phyloP scores from a whole-genome alignment of 2,797 vertebrate genomes.

The Sebastes trivittatus region DNA sequence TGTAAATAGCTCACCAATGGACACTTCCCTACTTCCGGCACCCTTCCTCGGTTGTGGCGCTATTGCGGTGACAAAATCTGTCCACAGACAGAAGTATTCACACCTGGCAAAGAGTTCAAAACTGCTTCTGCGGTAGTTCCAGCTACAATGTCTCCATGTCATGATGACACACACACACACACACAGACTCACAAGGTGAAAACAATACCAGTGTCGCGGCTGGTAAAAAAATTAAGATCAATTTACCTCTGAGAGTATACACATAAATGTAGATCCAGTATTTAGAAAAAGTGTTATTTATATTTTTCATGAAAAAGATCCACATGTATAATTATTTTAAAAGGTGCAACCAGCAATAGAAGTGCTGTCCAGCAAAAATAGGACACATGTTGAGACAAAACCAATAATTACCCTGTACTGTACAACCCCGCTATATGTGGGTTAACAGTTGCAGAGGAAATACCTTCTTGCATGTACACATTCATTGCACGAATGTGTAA shows the following conservation, averaged over 20 bases:
- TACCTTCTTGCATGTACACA: neutral
- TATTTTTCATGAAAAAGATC: neutral
- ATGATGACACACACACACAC: no score
- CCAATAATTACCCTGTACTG: conserved; percentile 15
- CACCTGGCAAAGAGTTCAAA: no score
- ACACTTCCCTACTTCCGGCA: neutral
- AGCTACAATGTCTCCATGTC: no score
- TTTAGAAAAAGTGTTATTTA: neutral
- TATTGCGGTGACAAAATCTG: neutral
- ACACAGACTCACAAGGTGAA: no score
- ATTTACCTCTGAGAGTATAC: no score
- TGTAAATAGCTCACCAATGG: neutral
- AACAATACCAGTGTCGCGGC: no score
- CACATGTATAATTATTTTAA: neutral
- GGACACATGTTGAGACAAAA: conserved; percentile 25
- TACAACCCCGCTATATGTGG: neutral
- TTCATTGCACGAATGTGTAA: conserved; percentile 13
- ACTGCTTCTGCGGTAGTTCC: no score
- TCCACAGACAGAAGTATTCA: neutral
- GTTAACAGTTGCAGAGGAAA: conserved; percentile 19
- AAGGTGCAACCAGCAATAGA: conserved; percentile 1
- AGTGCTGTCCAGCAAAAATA: neutral
- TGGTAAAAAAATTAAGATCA: no score
- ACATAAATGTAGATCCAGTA: neutral
- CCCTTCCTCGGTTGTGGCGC: neutral